These are phyloP conservation scores for Natator depressus DNA, from an alignment of 2,113 vertebrate species.

Conservation along the genomic window DNA sequence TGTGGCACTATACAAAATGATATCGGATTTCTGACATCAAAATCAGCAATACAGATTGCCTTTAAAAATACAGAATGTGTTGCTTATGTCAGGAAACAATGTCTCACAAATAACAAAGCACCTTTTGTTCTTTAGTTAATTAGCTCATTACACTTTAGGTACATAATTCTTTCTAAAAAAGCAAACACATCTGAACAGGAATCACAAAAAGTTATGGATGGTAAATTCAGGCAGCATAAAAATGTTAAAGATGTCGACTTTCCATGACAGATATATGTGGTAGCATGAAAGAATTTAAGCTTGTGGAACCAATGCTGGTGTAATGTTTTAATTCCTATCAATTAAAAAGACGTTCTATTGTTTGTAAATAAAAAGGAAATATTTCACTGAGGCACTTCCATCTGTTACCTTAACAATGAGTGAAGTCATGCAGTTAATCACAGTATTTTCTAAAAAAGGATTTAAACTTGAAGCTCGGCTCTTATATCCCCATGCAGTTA, in stretches of 20 bases:
- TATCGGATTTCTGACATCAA: constrained; percentile 63
- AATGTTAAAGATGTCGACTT: constrained; percentile 72
- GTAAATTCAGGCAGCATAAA: constrained; percentile 65
- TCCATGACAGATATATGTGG: constrained; percentile 67
- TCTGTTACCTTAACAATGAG: constrained; percentile 78
- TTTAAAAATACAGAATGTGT: constrained; percentile 67
- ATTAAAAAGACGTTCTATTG: constrained; percentile 71
- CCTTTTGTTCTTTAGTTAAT: constrained; percentile 83
- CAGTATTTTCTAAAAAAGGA: constrained; percentile 67
- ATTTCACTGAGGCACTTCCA: constrained; percentile 79
- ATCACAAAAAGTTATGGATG: constrained; percentile 76
- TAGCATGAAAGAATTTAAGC: constrained; percentile 67
- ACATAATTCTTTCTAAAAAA: constrained; percentile 78
- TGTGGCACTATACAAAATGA: constrained; percentile 60
- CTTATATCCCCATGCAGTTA: constrained; percentile 58
- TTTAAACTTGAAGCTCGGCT: constrained; percentile 57
- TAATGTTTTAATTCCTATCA: constrained; percentile 72
- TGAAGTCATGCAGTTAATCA: constrained; percentile 76
- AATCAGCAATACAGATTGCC: constrained; percentile 60
- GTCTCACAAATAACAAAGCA: constrained; percentile 69
- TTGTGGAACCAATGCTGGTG: constrained; percentile 51
- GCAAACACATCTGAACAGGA: constrained; percentile 68
- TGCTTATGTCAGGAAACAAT: constrained; percentile 63
- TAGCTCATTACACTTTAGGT: constrained; percentile 78
- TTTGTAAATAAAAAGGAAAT: constrained; percentile 83